Evolutionary conservation across 2,113 vertebrate species (phyloP).

Genomic region (Vanacampus margaritifer): DNA sequence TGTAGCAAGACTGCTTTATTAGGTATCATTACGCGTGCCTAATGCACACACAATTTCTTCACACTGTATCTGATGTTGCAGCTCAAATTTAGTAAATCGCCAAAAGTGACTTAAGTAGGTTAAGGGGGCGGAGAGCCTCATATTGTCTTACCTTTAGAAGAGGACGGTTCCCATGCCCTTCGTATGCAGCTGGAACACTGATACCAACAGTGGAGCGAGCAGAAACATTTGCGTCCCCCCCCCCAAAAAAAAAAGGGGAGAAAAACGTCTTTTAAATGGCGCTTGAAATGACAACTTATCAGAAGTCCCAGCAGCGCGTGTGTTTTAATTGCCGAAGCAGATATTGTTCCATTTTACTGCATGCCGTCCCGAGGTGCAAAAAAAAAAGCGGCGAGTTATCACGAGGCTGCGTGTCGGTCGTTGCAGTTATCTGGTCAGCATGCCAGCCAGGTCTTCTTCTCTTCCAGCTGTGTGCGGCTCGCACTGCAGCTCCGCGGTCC

Average conservation of each 20-base stretch:
- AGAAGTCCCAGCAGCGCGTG: background rate
- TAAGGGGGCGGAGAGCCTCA: background rate
- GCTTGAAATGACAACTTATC: constrained; percentile 14
- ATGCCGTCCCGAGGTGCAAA: background rate
- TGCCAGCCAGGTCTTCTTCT: background rate
- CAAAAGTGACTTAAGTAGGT: background rate
- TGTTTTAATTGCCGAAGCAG: constrained; percentile 1
- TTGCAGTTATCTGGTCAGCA: constrained; percentile 25
- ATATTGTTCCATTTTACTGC: background rate
- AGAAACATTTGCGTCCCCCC: constrained; percentile 38
- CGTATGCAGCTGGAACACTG: constrained; percentile 14
- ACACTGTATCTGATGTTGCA: background rate
- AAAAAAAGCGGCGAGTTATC: constrained; percentile 18
- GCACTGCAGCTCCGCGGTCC: constrained; percentile 54
- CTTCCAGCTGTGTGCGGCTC: constrained; percentile 45
- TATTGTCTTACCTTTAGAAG: constrained; percentile 61
- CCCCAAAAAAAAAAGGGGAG: background rate
- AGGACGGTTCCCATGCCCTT: constrained; percentile 44
- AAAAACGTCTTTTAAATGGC: background rate
- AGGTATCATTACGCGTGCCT: too few relatives aligned
- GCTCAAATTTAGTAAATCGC: background rate
- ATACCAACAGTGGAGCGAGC: constrained; percentile 17
- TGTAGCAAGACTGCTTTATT: background rate
- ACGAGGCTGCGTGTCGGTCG: constrained; percentile 8
- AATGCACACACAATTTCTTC: background rate